Evolutionary conservation across 2,888 invertebrate genomes (phyloP).

Genomic region (Drosophila greeni): DNA sequence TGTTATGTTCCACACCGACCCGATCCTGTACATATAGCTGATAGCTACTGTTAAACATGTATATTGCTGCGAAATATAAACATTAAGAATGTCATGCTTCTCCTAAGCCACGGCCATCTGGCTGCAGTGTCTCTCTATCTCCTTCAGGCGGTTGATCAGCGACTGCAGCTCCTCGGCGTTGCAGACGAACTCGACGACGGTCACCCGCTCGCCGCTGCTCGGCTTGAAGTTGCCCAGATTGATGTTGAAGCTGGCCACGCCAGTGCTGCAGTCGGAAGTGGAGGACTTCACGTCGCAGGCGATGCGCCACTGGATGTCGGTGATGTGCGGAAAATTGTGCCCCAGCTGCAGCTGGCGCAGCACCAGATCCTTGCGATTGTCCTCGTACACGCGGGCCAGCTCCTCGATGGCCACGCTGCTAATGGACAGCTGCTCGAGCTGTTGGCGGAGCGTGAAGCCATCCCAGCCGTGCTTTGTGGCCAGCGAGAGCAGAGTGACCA

Average conservation of each 20-base stretch:
- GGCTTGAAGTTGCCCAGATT: conserved; percentile 76
- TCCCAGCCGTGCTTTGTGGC: conserved; percentile 76
- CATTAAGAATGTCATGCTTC: conserved; percentile 15
- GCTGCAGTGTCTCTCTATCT: conserved; percentile 78
- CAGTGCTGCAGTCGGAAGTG: conserved; percentile 71
- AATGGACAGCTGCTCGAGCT: conserved; percentile 70
- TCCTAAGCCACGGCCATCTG: conserved; percentile 57
- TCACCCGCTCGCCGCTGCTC: conserved; percentile 74
- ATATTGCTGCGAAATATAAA: conserved; percentile 33
- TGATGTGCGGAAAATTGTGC: conserved; percentile 76
- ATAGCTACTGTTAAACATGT: conserved; percentile 30
- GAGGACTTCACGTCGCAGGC: conserved; percentile 77
- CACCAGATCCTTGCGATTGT: conserved; percentile 74
- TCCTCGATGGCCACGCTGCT: conserved; percentile 69
- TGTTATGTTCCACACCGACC: conserved; percentile 29
- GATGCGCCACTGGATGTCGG: conserved; percentile 78
- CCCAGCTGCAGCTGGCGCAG: conserved; percentile 74
- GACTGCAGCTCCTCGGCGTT: conserved; percentile 78
- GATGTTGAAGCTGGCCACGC: conserved; percentile 75
- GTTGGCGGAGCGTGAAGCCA: conserved; percentile 62
- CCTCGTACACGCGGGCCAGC: conserved; percentile 73
- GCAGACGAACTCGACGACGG: conserved; percentile 76
- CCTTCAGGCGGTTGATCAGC: conserved; percentile 77
- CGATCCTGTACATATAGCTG: conserved; percentile 31
- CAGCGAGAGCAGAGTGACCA: conserved; percentile 70